Base-by-base conservation (phyloP, 2,113 vertebrate species). In the Corapipo altera region DNA sequence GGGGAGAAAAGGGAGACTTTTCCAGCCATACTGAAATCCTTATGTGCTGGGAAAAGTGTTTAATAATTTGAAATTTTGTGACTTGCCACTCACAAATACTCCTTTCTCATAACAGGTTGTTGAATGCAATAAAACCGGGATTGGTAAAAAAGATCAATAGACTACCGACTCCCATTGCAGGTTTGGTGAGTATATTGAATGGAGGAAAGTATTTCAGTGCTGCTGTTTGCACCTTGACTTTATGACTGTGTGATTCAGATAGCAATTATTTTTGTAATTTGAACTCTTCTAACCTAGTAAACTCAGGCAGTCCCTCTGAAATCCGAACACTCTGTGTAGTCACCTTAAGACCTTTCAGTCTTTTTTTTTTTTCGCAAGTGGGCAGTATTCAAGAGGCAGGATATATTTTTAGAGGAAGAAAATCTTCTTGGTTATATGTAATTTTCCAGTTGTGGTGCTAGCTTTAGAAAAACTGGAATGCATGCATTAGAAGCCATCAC, bases 91-190 rank as follows among this genome's bases (percentile, higher is more conserved):
- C 67, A 95, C 84, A 55, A 93, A 59, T 61, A 20, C 44, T 93
- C 81, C 54, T 98, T 97, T 98, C 83, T 98, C 28, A 1, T 97
- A 92, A 96, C 97, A 99, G 99, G 98, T 98, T 99, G 97, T 98
- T 99, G 98, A 99, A 99, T 97, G 98, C 98, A 27, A 99, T 99
- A 97, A 99, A 99, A 96, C 99, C 99, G 1, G 98, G 99, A 93
- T 97, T 99, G 96, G 98, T 99, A 95, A 99, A 98, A 98, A 99
- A 99, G 98, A 99, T 99, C 97, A 99, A 99, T 96, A 98, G 99
- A 97, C 98, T 99, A 85, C 98, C 98, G 9, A 99, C 99, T 77
- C 99, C 99, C 71, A 98, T 99, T 93, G 99, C 99, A 94, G 99
- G 98, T 90, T 98, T 99, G 98, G 99, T 99, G 98, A 99, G 99